Conservation (phyloP, 92 coral and sea anemone species). For the Diadumene lineata region DNA sequence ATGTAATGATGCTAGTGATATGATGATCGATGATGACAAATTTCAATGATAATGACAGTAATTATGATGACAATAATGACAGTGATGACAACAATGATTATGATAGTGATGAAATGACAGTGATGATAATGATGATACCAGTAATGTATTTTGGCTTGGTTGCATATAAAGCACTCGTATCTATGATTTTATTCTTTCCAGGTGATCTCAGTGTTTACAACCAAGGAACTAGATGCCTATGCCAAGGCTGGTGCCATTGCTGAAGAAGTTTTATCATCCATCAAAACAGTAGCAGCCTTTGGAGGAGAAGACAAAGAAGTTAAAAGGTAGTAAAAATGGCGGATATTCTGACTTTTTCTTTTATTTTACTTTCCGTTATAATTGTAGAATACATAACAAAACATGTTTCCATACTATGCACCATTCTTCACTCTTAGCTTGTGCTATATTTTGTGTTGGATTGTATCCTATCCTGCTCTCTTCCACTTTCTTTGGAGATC, state of each 20-base stretch:
- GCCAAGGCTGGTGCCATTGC: constrained; percentile 97
- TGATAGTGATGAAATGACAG: neutral
- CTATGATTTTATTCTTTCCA: too few relatives aligned
- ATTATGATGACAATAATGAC: neutral
- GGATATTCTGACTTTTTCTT: too few relatives aligned
- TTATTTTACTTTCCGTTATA: too few relatives aligned
- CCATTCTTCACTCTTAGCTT: too few relatives aligned
- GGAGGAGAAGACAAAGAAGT: constrained; percentile 89
- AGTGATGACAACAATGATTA: neutral
- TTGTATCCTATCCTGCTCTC: too few relatives aligned
- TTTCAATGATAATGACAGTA: constrained; percentile 78
- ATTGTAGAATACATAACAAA: too few relatives aligned
- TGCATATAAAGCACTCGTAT: neutral
- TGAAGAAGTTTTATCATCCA: constrained; percentile 88
- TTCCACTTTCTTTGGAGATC: too few relatives aligned
- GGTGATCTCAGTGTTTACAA: constrained; percentile 62
- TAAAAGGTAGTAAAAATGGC: too few relatives aligned
- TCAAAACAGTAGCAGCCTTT: constrained; percentile 93
- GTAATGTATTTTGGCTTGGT: neutral
- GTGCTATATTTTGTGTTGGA: too few relatives aligned
- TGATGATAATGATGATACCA: neutral
- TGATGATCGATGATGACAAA: too few relatives aligned
- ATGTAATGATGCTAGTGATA: too few relatives aligned
- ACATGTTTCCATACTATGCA: neutral
- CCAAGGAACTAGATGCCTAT: constrained; percentile 92